These are phyloP conservation scores for Drosophila kuntzei DNA, from an alignment of 2,888 invertebrate genomes.

Conservation along the genomic window DNA sequence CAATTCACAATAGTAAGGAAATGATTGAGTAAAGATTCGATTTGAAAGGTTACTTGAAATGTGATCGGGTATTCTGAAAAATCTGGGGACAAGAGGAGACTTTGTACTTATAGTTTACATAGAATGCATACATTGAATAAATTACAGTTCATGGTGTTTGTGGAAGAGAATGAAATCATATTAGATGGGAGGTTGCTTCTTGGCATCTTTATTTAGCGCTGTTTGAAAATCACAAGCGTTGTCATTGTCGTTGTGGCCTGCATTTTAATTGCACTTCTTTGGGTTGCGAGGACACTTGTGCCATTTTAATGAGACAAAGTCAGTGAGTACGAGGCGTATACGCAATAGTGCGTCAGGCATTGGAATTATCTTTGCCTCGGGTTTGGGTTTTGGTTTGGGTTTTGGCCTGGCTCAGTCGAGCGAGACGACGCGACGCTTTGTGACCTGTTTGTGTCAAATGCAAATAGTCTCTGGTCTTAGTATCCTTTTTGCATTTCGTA, in stretches of 20 bases:
- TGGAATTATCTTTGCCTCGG: background rate
- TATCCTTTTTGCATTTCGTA: slow-evolving; percentile 42
- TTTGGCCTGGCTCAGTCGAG: slow-evolving; percentile 8
- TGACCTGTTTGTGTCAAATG: slow-evolving; percentile 55
- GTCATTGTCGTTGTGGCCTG: slow-evolving; percentile 53
- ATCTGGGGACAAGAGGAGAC: background rate
- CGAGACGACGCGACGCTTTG: slow-evolving; percentile 16
- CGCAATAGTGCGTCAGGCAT: slow-evolving; percentile 16
- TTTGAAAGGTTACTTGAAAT: background rate
- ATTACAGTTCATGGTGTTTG: slow-evolving; percentile 23
- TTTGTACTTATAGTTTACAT: slow-evolving; percentile 1
- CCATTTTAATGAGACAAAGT: slow-evolving; percentile 60
- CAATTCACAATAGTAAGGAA: background rate
- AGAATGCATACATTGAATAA: slow-evolving; percentile 42
- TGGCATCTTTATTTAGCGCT: slow-evolving; percentile 34
- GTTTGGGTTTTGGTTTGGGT: background rate
- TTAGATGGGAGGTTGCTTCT: background rate
- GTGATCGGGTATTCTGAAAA: background rate
- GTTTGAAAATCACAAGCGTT: slow-evolving; percentile 31
- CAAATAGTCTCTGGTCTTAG: slow-evolving; percentile 48
- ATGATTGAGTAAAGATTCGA: no score
- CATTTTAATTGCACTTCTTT: slow-evolving; percentile 66
- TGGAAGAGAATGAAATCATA: background rate
- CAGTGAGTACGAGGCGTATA: slow-evolving; percentile 25
- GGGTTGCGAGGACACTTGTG: slow-evolving; percentile 35